Conservation (phyloP, 2,888 invertebrate species). For the Amorpha juglandis region DNA sequence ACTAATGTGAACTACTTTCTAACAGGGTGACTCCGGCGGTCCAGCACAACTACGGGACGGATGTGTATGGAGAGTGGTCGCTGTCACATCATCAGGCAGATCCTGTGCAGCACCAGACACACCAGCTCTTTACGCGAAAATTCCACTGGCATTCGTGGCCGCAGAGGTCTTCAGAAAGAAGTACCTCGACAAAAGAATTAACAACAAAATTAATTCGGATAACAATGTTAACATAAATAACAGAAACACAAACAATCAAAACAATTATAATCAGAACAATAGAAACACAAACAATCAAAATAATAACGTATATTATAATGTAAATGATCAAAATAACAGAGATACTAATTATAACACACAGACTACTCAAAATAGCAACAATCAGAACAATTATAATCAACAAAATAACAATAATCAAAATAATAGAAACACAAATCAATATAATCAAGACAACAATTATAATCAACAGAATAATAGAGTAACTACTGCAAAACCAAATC, state of each 20-base stretch:
- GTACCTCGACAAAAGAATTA: slow-evolving; percentile 13
- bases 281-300: slow-evolving; percentile 23
- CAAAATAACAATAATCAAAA: slow-evolving; percentile 4
- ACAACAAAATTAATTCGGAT: slow-evolving; percentile 16
- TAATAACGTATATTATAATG: slow-evolving; percentile 4
- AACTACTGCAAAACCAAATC: not conserved
- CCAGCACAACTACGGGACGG: slow-evolving; percentile 74
- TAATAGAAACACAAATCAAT: slow-evolving; percentile 1
- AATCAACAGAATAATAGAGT: not conserved
- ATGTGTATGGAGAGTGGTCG: slow-evolving; percentile 71
- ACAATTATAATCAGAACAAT: slow-evolving; percentile 25
- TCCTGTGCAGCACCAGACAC: slow-evolving; percentile 71
- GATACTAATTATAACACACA: not conserved
- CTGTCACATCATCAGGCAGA: slow-evolving; percentile 70
- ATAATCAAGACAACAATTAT: not conserved
- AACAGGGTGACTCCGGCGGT: slow-evolving; percentile 76
- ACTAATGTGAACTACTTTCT: too few species aligned
- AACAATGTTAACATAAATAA: slow-evolving; percentile 21
- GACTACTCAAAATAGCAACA: slow-evolving; percentile 5
- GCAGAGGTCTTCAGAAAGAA: slow-evolving; percentile 45
- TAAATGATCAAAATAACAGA: not conserved
- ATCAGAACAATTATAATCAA: slow-evolving; percentile 16
- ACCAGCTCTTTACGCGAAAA: slow-evolving; percentile 67
- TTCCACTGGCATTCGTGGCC: slow-evolving; percentile 51
- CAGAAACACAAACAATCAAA: not conserved